Evolutionary conservation across 2,113 vertebrate genomes (phyloP), one percentile per base, ranked within the genome.

Genomic region (Triplophysa dalaica): DNA sequence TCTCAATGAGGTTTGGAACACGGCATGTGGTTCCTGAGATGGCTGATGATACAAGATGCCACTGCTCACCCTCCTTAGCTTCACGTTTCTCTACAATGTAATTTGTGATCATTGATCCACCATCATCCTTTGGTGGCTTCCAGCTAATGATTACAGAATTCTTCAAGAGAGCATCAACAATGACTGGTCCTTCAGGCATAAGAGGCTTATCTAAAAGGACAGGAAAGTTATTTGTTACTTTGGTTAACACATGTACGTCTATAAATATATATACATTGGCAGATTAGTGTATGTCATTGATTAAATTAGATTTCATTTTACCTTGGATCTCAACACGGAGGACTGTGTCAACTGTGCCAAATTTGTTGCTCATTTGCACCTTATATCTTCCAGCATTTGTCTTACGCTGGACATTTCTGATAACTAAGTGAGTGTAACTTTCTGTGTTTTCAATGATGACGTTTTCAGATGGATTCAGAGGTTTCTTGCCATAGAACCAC

Each of bases 281-380:
- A 52, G n/a, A 26, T 61, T 0, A 38, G 19, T 22, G 24, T 56
- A 52, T 61, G 45, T 61, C 16, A 64, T 16, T 21, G 5, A 29
- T 43, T 33, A 24, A 78, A 75, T 14, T 17, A 16, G 16, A 22
- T 2, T 56, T 29, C 4, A 48, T 52, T 24, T 90, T 95, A 99
- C 97, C 98, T 98, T 98, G 97, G 90, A 99, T 98, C 93, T 98
- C 96, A 85, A 99, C 98, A 77, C 94, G 91, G 50, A 98, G 93
- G 21, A 86, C 82, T 41, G 95, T 94, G 79, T 98, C 97, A 52
- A 98, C 93, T 0, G 95, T 95, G 87, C 98, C 98, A 45, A 93
- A 95, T 19, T 24, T 87, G 84, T 99, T 99, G 89, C 97, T 98
- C 78, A 99, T 93, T 85, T 98, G 96, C 60, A 99, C 96, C 89